Percentiles rank a stretch among this genome's conserved stretches.
Conservation (phyloP, 2,113 vertebrate species). For the Phyllostomus discolor region DNA sequence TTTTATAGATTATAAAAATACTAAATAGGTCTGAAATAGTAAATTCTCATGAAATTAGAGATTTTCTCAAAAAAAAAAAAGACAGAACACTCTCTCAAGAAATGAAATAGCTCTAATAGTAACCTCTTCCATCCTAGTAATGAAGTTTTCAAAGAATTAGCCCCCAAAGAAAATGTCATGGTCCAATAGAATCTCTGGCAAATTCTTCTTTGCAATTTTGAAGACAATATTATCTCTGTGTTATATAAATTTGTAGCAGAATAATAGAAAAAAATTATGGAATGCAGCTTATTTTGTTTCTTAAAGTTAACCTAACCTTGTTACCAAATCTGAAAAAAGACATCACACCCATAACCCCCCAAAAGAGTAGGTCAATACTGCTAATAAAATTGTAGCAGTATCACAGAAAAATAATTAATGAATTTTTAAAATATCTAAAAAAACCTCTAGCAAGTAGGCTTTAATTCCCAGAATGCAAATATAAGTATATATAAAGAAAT, state of each 20-base stretch:
- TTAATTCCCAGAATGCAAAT: conserved; percentile 19
- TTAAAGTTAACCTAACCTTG: conserved; percentile 13
- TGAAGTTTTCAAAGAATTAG: conserved; percentile 10
- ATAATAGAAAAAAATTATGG: background rate
- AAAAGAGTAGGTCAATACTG: background rate
- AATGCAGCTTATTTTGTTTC: background rate
- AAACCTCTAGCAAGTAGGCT: background rate
- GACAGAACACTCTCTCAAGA: background rate
- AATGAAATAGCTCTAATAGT: background rate
- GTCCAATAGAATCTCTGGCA: background rate
- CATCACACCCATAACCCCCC: background rate
- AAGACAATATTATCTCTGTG: background rate
- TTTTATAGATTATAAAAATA: conserved; percentile 29
- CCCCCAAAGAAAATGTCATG: background rate
- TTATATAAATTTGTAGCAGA: background rate
- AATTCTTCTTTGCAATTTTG: conserved; percentile 2
- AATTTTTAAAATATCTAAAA: background rate
- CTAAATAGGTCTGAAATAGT: background rate
- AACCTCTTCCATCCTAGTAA: background rate
- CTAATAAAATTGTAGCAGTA: background rate
- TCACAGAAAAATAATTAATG: background rate
- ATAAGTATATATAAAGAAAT: background rate
- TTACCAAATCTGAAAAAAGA: background rate
- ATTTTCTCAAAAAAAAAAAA: background rate
- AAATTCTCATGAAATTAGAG: conserved; percentile 17